Conservation (phyloP, 2,113 vertebrate species). For the Pteropus alecto region DNA sequence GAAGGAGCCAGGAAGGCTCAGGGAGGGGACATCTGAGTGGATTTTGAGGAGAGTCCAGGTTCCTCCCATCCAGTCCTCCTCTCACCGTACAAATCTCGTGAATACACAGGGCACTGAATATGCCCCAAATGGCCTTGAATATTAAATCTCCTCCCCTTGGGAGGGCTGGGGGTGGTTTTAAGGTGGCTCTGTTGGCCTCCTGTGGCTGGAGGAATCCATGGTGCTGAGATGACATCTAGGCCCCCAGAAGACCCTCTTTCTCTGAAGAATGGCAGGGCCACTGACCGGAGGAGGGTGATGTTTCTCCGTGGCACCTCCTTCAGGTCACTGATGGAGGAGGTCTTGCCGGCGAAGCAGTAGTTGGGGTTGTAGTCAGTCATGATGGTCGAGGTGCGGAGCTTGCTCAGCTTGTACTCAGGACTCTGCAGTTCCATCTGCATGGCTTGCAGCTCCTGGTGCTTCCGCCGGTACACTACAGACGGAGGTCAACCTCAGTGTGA, state of each 20-base stretch:
- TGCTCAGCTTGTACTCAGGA: slow-evolving; percentile 98
- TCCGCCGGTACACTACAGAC: slow-evolving; percentile 93
- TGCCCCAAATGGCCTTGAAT: neutral
- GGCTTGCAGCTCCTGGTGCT: slow-evolving; percentile 98
- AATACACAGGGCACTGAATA: neutral
- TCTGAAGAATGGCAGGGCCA: neutral
- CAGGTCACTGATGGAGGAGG: slow-evolving; percentile 96
- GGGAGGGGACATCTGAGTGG: neutral
- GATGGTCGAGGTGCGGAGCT: slow-evolving; percentile 97
- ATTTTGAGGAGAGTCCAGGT: neutral
- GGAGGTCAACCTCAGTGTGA: neutral
- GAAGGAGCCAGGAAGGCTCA: rapidly evolving
- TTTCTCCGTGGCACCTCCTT: slow-evolving; percentile 97
- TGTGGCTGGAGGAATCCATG: neutral
- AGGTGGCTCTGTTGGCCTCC: neutral
- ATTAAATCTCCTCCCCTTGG: neutral
- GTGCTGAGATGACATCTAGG: neutral
- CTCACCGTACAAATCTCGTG: neutral
- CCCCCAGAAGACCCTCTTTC: rapidly evolving
- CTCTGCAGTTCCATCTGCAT: slow-evolving; percentile 99
- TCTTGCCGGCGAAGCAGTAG: slow-evolving; percentile 99
- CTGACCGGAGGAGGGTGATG: slow-evolving; percentile 96
- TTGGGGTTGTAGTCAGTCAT: slow-evolving; percentile 99
- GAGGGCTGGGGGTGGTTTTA: neutral
- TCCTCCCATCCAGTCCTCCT: neutral